Conservation (phyloP, 1,140 invertebrate species). For the Drosophila repleta region DNA sequence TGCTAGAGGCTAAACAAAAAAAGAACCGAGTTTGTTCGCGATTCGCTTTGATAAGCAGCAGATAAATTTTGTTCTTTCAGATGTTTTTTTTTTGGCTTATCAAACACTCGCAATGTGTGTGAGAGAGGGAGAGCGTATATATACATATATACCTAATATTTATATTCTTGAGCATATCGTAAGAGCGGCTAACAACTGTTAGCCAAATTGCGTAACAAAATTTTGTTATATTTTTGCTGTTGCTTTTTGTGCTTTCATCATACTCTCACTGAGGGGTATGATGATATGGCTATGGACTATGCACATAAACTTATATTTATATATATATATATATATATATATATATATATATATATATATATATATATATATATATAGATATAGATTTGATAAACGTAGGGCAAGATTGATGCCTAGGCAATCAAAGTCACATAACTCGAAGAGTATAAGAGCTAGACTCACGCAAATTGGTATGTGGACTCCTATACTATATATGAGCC, state of each 20-base stretch:
- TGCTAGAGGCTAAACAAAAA: neutral
- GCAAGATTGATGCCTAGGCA: too few species aligned
- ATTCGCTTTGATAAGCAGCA: constrained; percentile 29
- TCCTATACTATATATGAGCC: too few species aligned
- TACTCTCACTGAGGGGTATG: neutral
- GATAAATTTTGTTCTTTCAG: constrained; percentile 10
- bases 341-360: too few species aligned
- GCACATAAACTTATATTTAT: too few species aligned
- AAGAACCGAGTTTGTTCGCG: neutral
- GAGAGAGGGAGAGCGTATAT: neutral
- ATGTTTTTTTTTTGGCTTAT: neutral
- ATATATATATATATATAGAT: too few species aligned
- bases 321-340: too few species aligned
- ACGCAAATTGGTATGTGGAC: too few species aligned
- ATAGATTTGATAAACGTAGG: too few species aligned
- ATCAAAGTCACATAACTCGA: too few species aligned
- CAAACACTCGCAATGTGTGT: neutral
- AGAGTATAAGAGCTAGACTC: too few species aligned
- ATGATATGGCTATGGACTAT: neutral
- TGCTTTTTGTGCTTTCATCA: neutral
- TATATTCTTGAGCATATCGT: constrained; percentile 2
- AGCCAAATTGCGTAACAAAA: constrained; percentile 61
- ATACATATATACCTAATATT: neutral
- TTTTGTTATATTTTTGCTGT: constrained; percentile 58
- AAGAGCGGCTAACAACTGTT: neutral